These are phyloP conservation scores for Brachyistius frenatus DNA, from an alignment of 2,113 vertebrate species.

Conservation along the genomic window DNA sequence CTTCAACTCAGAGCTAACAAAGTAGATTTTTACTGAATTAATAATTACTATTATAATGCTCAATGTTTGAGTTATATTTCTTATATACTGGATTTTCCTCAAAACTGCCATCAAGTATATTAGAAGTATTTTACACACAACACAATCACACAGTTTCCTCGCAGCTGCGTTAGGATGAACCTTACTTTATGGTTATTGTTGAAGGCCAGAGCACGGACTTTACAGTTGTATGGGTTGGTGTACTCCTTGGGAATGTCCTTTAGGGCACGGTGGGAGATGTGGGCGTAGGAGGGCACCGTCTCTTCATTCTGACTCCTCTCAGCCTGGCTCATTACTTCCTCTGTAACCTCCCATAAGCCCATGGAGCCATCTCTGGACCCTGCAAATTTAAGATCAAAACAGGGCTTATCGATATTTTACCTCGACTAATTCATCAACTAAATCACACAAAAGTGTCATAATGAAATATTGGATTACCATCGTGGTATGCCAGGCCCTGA, in stretches of 20 bases:
- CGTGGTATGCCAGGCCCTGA: background rate
- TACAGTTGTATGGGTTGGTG: slow-evolving; percentile 97
- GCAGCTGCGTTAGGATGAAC: background rate
- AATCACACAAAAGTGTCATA: background rate
- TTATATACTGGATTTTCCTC: too few species aligned
- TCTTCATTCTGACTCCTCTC: slow-evolving; percentile 87
- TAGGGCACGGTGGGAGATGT: slow-evolving; percentile 94
- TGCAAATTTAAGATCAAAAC: slow-evolving; percentile 59
- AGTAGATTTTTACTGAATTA: too few species aligned
- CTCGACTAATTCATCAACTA: background rate
- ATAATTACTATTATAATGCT: too few species aligned
- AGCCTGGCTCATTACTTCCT: slow-evolving; percentile 90
- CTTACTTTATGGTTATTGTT: slow-evolving; percentile 96
- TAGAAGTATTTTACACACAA: too few species aligned
- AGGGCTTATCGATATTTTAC: background rate
- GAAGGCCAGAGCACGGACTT: slow-evolving; percentile 97
- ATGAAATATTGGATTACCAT: background rate
- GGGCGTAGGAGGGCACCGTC: slow-evolving; percentile 91
- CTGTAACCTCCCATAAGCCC: slow-evolving; percentile 97
- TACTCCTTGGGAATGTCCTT: slow-evolving; percentile 98
- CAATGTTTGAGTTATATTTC: too few species aligned
- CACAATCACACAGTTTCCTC: background rate
- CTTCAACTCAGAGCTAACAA: too few species aligned
- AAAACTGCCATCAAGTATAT: too few species aligned
- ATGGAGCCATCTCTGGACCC: slow-evolving; percentile 98